Percentiles rank a stretch among this genome's conserved stretches.
phyloP scores from a whole-genome alignment of 2,888 invertebrate species.

The Noctua janthe region DNA sequence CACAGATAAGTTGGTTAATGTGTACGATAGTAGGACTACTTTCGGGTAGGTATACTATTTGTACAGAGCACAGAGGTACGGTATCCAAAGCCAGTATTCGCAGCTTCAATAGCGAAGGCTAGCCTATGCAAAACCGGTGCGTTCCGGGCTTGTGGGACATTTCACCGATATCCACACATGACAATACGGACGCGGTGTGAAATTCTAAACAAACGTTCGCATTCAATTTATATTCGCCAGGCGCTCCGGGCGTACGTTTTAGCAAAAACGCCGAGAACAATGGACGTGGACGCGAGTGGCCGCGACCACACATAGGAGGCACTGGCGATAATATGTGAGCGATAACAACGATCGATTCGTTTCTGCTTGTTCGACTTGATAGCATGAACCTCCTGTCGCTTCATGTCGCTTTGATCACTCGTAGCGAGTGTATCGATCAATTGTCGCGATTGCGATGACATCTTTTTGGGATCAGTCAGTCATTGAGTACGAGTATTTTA shows the following conservation, averaged over 20 bases:
- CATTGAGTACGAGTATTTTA: not conserved
- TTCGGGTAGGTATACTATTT: not conserved
- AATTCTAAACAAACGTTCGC: constrained; percentile 80
- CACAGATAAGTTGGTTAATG: not conserved
- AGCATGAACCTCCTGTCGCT: constrained; percentile 71
- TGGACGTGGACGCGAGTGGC: constrained; percentile 67
- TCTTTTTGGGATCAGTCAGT: constrained; percentile 12
- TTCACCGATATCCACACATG: constrained; percentile 72
- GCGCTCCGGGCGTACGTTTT: constrained; percentile 73
- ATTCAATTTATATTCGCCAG: constrained; percentile 81
- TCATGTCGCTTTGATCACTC: constrained; percentile 79
- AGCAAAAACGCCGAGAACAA: constrained; percentile 73
- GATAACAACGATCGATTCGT: constrained; percentile 83
- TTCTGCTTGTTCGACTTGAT: constrained; percentile 64
- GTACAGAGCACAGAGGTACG: not conserved
- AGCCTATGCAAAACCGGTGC: constrained; percentile 55
- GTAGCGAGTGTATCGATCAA: constrained; percentile 78
- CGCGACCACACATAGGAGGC: constrained; percentile 69
- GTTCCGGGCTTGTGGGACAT: constrained; percentile 61
- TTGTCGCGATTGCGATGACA: constrained; percentile 62
- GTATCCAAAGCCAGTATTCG: constrained; percentile 36
- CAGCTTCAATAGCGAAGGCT: constrained; percentile 46
- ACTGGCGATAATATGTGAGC: constrained; percentile 69
- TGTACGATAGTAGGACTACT: not conserved
- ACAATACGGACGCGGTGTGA: constrained; percentile 73